Base-by-base conservation (phyloP, 2,113 vertebrate genomes). In the Emydocephalus ijimae region DNA sequence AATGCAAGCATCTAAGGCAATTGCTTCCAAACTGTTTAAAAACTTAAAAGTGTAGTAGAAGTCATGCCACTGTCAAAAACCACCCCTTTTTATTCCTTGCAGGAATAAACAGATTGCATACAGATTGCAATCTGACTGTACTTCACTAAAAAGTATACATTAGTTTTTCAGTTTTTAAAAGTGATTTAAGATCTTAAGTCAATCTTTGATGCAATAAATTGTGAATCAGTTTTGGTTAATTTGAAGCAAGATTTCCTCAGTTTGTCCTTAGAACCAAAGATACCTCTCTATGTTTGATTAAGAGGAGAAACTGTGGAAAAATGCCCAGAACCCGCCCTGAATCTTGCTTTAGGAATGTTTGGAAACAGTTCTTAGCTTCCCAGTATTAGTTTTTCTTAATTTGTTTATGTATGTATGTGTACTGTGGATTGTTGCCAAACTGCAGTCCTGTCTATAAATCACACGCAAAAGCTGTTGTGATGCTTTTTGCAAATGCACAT, bases 21-120 rank as follows among this genome's bases (percentile, higher is more conserved):
- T 74, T n/a, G 39, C 10, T 89, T 23, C 48, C 26, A 64, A 93
- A 93, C 81, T 91, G 74, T 89, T 52, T 14, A 94, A 92, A 94
- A 43, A 55, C 26, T 64, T 93, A 91, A 91, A 90, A 93, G 50
- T 55, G 6, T 39, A 15, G 21, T 23, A 18, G 43, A 61, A 81
- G 12, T 21, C 12, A 4, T 89, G 29, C 10, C n/a, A 12, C 12
- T n/a, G 7, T 88, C 20, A 39, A 89, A 89, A 57, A 43, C 24
- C 21, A 59, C 48, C 1, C 34, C 1, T 18, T 50, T 57, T 90
- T 43, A 92, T 39, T 81, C 20, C 21, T 92, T 92, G 11, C 21
- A 69, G 1, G 3, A 69, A 7, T 21, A 21, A 39, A 7, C 23
- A 10, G 39, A 4, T 43, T n/a, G 20, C 55, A 21, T 39, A 7